phyloP scores from a whole-genome alignment of 2,797 vertebrate genomes.

The Harpagifer antarcticus region DNA sequence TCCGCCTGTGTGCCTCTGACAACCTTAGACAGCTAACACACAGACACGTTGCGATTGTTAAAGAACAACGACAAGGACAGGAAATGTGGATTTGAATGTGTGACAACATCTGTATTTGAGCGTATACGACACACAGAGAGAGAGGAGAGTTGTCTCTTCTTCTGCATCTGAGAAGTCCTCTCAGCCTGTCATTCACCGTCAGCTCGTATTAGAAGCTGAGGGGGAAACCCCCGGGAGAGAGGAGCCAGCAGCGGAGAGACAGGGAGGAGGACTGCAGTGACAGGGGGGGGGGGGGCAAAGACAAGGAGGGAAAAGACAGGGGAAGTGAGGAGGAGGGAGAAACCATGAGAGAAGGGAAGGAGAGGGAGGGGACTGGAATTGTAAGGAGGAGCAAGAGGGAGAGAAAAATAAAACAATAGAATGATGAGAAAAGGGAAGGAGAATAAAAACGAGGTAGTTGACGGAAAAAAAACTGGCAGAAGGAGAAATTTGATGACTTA shows the following conservation, averaged over 20 bases:
- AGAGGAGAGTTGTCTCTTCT: slow-evolving; percentile 34
- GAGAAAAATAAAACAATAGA: too few species aligned
- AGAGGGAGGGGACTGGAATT: not conserved
- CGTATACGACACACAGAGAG: slow-evolving; percentile 21
- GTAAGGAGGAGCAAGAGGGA: not conserved
- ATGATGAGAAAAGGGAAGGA: not conserved
- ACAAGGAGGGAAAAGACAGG: slow-evolving; percentile 5
- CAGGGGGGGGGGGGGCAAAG: slow-evolving; percentile 12
- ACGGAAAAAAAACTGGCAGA: not conserved
- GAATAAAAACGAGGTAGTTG: not conserved
- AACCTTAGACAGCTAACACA: slow-evolving; percentile 32
- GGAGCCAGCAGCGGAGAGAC: slow-evolving; percentile 37
- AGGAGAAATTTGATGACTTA: not conserved
- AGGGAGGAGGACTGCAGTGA: slow-evolving; percentile 34
- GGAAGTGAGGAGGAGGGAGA: not conserved
- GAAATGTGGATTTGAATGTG: slow-evolving; percentile 38
- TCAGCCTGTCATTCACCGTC: slow-evolving; percentile 75
- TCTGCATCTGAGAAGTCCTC: slow-evolving; percentile 70
- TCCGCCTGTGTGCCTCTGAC: slow-evolving; percentile 40
- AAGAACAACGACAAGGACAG: slow-evolving; percentile 20
- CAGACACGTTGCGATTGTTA: not conserved
- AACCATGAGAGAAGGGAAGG: not conserved
- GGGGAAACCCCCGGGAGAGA: slow-evolving; percentile 60
- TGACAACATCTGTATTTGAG: slow-evolving; percentile 45
- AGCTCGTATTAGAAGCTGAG: slow-evolving; percentile 63